Evolutionary conservation across 2,113 vertebrate genomes (phyloP).

Genomic region (Egretta garzetta): DNA sequence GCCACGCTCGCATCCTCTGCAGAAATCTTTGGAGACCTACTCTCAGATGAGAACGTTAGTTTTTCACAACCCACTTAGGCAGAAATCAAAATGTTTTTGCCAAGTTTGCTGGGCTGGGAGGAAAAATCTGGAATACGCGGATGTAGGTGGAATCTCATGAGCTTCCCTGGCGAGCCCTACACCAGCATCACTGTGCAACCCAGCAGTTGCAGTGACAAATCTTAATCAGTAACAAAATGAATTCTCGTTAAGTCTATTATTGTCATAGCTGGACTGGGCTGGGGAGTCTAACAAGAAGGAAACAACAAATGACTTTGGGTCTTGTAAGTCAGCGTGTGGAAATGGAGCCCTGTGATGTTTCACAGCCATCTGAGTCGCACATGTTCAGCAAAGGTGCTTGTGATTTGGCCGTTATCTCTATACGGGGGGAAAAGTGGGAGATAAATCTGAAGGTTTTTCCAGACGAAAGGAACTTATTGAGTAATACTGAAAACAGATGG

Average conservation of each 20-base stretch:
- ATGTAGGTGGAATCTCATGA: conserved; percentile 44
- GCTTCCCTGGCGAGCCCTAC: background rate
- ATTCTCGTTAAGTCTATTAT: background rate
- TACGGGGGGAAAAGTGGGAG: background rate
- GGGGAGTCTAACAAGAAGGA: background rate
- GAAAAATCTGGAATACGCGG: background rate
- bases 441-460: conserved; percentile 42
- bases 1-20: background rate
- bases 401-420: conserved; percentile 21
- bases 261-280: background rate
- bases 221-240: background rate
- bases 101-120: conserved; percentile 36
- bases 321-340: background rate
- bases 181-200: background rate
- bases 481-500: background rate
- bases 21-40: background rate
- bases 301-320: conserved; percentile 7
- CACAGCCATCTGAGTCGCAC: background rate
- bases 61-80: background rate
- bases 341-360: background rate
- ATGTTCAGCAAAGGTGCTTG: background rate
- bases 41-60: background rate
- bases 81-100: conserved; percentile 20
- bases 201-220: background rate
- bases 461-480: conserved; percentile 18